Evolutionary conservation across 2,888 invertebrate species (phyloP), one percentile per base, ranked within the genome.

Genomic region (Brachylomia viminalis): DNA sequence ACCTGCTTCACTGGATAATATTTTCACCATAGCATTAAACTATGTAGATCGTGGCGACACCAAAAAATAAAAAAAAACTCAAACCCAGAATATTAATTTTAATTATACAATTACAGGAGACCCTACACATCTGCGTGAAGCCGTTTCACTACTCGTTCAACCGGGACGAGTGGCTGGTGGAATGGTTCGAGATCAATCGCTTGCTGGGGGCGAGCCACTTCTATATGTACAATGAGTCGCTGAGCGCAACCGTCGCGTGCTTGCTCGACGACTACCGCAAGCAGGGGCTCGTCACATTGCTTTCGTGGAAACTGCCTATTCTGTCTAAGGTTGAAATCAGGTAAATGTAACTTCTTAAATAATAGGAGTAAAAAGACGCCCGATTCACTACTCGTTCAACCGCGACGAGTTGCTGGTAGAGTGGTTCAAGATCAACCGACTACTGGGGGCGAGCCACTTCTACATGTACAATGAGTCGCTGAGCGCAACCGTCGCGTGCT

Each of bases 391-490:
- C n/a, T n/a, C 98, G 87, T 99, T 99, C 93, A 98, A 98, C 91
- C 97, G 98, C 86, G 98, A 98, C 8, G 95, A 98, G 75, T 98
- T 98, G 97, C 96, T 99, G 84, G 95, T 99, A 87, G 99, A 99
- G 95, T 99, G 99, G 97, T 97, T 99, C 89, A 99, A 99, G 94
- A 95, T 99, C 88, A 98, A 99, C 94, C 97, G 97, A 15, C 94
- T 99, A 59, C 95, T 99, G 85, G 99, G 99, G 0, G 98, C 98
- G 58, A 97, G 97, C 70, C 98, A 99, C 93, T 98, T 99, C 94
- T 98, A 98, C 72, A 98, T 99, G 95, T 99, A 99, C 96, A 99
- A 99, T 93, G 98, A 98, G 92, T 98, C 99, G 0, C 96, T 99
- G 64, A 98, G 99, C 33, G 95, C 97, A 0, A 97, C 98, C 70